Evolutionary conservation across 2,888 invertebrate species (phyloP).

Genomic region (Alloscopus bannaensis): DNA sequence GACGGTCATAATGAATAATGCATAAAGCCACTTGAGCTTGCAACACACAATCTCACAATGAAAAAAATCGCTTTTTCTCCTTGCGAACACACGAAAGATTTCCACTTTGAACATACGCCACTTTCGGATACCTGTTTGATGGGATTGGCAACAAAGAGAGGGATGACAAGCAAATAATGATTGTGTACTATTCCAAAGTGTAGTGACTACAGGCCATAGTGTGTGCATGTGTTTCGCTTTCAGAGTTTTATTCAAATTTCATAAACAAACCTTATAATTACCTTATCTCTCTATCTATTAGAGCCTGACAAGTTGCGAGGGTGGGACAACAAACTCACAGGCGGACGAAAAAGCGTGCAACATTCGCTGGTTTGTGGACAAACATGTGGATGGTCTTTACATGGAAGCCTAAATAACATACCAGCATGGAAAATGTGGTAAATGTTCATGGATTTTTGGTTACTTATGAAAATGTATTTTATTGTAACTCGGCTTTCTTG

Average conservation of each 20-base stretch:
- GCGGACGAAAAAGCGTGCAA: background rate
- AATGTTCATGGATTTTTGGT: background rate
- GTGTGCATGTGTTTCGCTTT: conserved; percentile 38
- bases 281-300: conserved; percentile 68
- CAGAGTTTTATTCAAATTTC: conserved; percentile 58
- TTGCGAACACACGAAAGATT: conserved; percentile 28
- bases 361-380: background rate
- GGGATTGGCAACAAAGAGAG: background rate
- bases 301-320: no score
- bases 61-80: conserved; percentile 33
- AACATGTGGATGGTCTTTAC: no score
- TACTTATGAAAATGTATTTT: background rate
- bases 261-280: conserved; percentile 64
- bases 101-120: background rate
- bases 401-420: no score
- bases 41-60: conserved; percentile 42
- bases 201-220: background rate
- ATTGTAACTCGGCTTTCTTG: no score
- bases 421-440: background rate
- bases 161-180: background rate
- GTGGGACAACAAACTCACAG: background rate
- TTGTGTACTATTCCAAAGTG: background rate
- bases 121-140: background rate
- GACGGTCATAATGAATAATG: conserved; percentile 53
- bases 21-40: conserved; percentile 49